Percentiles rank a stretch among this genome's conserved stretches.
Evolutionary conservation across 2,797 vertebrate species (phyloP).

Genomic region (Sebastes matsubarae): DNA sequence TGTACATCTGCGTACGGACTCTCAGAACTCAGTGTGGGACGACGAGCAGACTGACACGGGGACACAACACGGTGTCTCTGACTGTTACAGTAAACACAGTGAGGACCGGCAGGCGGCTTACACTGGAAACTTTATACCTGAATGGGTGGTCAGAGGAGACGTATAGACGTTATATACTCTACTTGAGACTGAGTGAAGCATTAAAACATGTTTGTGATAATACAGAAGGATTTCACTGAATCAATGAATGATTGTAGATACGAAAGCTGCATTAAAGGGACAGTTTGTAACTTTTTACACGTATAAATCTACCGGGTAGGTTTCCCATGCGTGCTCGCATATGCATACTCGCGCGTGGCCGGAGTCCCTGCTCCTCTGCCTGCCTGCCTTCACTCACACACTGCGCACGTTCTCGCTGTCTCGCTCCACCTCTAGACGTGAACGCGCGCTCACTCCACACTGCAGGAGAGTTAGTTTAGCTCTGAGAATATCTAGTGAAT

Average conservation of each 20-base stretch:
- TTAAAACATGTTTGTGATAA: background rate
- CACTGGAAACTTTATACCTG: background rate
- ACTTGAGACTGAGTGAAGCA: background rate
- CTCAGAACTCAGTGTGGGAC: constrained; percentile 48
- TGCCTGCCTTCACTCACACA: too few relatives aligned
- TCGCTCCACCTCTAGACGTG: too few relatives aligned
- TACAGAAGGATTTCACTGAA: background rate
- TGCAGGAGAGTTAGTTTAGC: too few relatives aligned
- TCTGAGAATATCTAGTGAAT: too few relatives aligned
- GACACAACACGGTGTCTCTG: background rate
- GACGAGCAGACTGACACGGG: background rate
- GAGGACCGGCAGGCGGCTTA: background rate
- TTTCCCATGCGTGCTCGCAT: too few relatives aligned
- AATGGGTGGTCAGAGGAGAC: background rate
- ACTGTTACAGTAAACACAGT: constrained; percentile 21
- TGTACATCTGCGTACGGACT: constrained; percentile 16
- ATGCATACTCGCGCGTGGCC: too few relatives aligned
- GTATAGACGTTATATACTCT: background rate
- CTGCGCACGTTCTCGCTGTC: too few relatives aligned
- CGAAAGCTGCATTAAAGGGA: background rate
- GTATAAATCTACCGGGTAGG: too few relatives aligned
- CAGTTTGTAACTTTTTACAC: too few relatives aligned
- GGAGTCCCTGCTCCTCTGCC: too few relatives aligned
- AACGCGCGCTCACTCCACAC: too few relatives aligned
- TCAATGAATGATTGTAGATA: background rate